Base-by-base conservation (phyloP, 2,797 vertebrate genomes). In the Zenarchopterus dispar region DNA sequence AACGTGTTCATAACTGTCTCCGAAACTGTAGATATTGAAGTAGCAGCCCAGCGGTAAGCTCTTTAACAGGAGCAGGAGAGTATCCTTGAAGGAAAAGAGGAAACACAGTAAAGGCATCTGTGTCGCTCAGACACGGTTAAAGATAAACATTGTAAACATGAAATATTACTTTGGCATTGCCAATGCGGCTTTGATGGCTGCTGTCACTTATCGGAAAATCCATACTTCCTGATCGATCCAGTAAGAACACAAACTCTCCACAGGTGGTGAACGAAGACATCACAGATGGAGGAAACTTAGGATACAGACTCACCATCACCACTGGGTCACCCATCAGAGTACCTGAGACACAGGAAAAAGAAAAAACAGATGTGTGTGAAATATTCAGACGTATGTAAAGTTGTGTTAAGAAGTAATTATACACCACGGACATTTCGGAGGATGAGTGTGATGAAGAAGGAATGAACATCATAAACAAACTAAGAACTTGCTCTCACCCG, bases 21-120 rank as follows among this genome's bases (percentile, higher is more conserved):
- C 95, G 64, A 96, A 97, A 70, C 92, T 91, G 56, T 93, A 95
- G 76, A 97, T 90, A 78, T 96, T 97, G 85, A 97, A 97, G 77
- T 93, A 95, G 81, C 94, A 96, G 78, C 92, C 94, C 23, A 95
- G n/a, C 4, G 95, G 95, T 67, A 97, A 89, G 72, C 96, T 96
- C 91, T 97, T 97, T 77, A 97, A 79, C 48, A 97, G 89, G 21
- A 97, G 89, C 70, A 96, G 85, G 60, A 96, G 81, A 9, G 96
- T 96, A 47, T 96, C 94, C 62, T 55, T n/a, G 16, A 41, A 55
- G 4, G 19, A 28, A 54, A 8, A 28, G 2, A 39, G 21, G 2
- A 41, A 22, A 5, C 3, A 5, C 3, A n/a, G 41, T 53, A n/a
- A 24, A 7, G 16, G 0, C 22, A 6, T 28, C 0, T 3, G 5